A percentile compares a stretch with the other conserved stretches of the same genome.
phyloP scores from a whole-genome alignment of 1,140 invertebrate species.

The Pristionchus pacificus region DNA sequence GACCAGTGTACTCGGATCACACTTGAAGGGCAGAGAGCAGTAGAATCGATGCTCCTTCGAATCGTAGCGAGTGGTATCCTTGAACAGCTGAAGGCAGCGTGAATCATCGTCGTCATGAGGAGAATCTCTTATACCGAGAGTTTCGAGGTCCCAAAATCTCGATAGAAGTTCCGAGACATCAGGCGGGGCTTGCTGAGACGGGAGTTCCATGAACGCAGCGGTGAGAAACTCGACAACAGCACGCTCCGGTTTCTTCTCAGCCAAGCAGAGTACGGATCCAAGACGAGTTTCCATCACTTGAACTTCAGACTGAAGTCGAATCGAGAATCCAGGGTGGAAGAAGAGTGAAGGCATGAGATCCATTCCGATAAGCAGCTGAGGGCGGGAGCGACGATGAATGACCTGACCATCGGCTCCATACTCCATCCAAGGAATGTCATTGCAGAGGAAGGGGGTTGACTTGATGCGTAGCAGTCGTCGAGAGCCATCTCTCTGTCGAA shows the following conservation, averaged over 20 bases:
- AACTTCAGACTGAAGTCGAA: not conserved
- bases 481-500: not conserved
- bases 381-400: no score
- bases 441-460: not conserved
- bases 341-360: not conserved
- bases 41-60: not conserved
- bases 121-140: conserved; percentile 26
- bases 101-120: conserved; percentile 31
- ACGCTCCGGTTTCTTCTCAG: no score
- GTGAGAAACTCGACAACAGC: no score
- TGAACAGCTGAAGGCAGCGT: conserved; percentile 13
- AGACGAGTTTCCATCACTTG: not conserved
- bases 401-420: not conserved
- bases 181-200: no score
- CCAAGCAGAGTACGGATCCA: no score
- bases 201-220: no score
- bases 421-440: not conserved
- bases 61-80: conserved; percentile 12
- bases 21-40: not conserved
- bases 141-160: conserved; percentile 28
- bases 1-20: not conserved
- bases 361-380: no score
- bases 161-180: not conserved
- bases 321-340: not conserved
- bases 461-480: not conserved